Evolutionary conservation across 2,113 vertebrate species (phyloP), one percentile per base, ranked within the genome.

Genomic region (Phrynosoma platyrhinos): DNA sequence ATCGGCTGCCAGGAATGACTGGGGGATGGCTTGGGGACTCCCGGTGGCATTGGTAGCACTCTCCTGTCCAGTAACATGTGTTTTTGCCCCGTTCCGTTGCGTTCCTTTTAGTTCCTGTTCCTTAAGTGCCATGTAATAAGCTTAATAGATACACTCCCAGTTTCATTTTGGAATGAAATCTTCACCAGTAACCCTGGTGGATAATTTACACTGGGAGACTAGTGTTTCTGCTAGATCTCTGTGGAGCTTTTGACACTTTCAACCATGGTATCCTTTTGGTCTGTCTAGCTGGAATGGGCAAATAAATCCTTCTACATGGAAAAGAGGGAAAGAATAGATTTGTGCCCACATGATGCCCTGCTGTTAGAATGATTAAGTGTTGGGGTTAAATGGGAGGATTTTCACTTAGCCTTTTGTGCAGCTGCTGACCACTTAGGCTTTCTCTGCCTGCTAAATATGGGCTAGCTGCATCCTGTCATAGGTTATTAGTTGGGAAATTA

Each of bases 341-440:
- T 89, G 42, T 94, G 91, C 89, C 92, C 47, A 87, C 2, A 52
- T 83, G 79, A 30, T 74, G 82, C 84, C 92, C 90, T 94, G 79
- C 64, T 91, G 64, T 84, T 84, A 81, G 82, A 88, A 76, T 72
- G 81, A 89, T 85, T 91, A 68, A 40, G 0, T 25, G 32, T 89
- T 89, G 53, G 7, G 81, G 55, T 13, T 86, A 81, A 79, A n/a
- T n/a, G 53, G 30, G 52, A 66, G 83, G 81, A 69, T 77, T 87
- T 62, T 86, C 91, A 87, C 88, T 83, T 86, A 47, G 3, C 25
- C 47, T 62, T 84, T 75, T 66, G 71, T 75, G 53, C 74, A 93
- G 87, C 77, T 53, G 82, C 74, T 42, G 78, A 78, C 52, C 58
- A 42, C 64, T 40, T 68, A 30, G 30, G 62, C 78, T 89, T 90